Percentiles rank a stretch among this genome's conserved stretches.
Conservation (phyloP, 2,888 invertebrate species). For the Strigamia maritima region DNA sequence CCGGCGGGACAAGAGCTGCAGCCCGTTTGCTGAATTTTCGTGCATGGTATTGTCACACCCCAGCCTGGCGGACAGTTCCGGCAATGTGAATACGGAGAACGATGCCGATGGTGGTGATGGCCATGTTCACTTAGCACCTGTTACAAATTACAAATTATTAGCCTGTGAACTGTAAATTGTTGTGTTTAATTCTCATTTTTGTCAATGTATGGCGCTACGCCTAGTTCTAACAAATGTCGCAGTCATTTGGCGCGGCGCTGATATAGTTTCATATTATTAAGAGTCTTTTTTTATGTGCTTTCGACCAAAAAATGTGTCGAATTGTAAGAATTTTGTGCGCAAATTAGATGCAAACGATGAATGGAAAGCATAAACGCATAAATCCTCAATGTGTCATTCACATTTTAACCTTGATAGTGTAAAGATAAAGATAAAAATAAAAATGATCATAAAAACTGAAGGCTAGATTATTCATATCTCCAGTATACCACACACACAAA, state of each 20-base stretch:
- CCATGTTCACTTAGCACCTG: not conserved
- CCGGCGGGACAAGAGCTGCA: conserved; percentile 42
- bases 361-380: not conserved
- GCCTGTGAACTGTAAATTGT: no score
- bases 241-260: no score
- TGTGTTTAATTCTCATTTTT: not conserved
- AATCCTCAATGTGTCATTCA: conserved; percentile 19
- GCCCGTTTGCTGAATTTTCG: conserved; percentile 40
- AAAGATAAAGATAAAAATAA: not conserved
- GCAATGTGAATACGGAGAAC: not conserved
- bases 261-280: no score
- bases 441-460: not conserved
- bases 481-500: no score
- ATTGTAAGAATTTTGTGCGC: not conserved
- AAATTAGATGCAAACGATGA: not conserved
- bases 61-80: conserved; percentile 42
- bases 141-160: no score
- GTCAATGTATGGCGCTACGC: no score
- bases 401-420: not conserved
- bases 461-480: not conserved
- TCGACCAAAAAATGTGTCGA: not conserved
- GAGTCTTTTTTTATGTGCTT: no score
- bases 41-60: conserved; percentile 41
- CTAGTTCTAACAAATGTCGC: no score
- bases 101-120: not conserved